phyloP scores from a whole-genome alignment of 1,140 invertebrate species.

The Lepidostoma basale region DNA sequence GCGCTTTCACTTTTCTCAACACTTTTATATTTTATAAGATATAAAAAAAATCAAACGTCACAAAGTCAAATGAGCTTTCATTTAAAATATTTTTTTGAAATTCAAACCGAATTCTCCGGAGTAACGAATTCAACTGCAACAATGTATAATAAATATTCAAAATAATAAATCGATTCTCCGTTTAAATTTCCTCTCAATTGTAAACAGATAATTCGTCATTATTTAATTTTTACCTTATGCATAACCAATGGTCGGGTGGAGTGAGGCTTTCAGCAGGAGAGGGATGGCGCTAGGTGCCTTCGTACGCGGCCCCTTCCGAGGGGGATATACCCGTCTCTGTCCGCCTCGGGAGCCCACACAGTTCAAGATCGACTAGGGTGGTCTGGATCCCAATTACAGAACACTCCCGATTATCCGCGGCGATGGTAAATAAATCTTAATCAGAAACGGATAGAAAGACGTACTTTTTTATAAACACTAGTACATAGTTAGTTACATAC shows the following conservation, averaged over 20 bases:
- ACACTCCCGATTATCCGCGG: conserved; percentile 29
- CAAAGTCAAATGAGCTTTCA: too few species aligned
- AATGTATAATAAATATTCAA: too few species aligned
- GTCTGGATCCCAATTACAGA: conserved; percentile 43
- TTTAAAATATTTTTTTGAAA: too few species aligned
- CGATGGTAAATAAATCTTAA: conserved; percentile 26
- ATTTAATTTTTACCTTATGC: conserved; percentile 39
- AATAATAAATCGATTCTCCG: conserved; percentile 28
- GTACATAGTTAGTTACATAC: too few species aligned
- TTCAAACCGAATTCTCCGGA: too few species aligned
- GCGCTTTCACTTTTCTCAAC: too few species aligned
- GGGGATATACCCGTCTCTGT: conserved; percentile 10
- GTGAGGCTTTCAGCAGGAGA: conserved; percentile 8
- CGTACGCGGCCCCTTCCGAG: not conserved
- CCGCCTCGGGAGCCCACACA: conserved; percentile 1
- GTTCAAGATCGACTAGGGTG: conserved; percentile 34
- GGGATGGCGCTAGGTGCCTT: not conserved
- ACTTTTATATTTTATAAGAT: too few species aligned
- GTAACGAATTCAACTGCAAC: too few species aligned
- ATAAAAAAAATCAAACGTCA: too few species aligned
- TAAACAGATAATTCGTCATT: conserved; percentile 40
- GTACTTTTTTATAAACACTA: too few species aligned
- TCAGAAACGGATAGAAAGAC: conserved; percentile 2
- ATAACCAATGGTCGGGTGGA: conserved; percentile 22
- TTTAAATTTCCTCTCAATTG: conserved; percentile 31